Base-by-base conservation (phyloP, 2,113 vertebrate genomes). In the Malurus alboscapulatus region DNA sequence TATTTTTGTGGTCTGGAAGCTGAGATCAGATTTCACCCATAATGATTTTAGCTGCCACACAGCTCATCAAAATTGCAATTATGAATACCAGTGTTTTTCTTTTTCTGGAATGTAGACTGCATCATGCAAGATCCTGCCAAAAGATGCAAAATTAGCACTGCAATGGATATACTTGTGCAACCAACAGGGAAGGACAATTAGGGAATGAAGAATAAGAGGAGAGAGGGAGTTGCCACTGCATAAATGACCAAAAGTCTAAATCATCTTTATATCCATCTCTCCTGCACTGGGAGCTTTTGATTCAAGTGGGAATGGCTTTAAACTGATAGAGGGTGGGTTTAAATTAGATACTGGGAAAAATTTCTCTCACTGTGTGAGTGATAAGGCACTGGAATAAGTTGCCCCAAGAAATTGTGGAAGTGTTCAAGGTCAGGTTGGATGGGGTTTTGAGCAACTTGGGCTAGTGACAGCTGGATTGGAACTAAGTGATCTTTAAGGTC, bases 1-100 rank as follows among this genome's bases (percentile, higher is more conserved):
- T 94, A 94, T 95, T 97, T 93, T 58, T 94, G 94, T 94, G 91
- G 88, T 93, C 94, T 96, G 95, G 71, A 94, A 55, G 67, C 83
- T 72, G 55, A 94, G 76, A 84, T 96, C 90, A 57, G 82, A 92
- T 96, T 96, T 96, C 92, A 93, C 12, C 79, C 76, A 38, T 93
- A 91, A 94, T 95, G 87, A 96, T 93, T 94, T 96, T 92, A 92
- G 95, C 94, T 96, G 90, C 94, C 95, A 91, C 93, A 92, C 85
- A 94, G 92, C 79, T 91, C 87, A 91, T 94, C 92, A 96, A 95
- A 95, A 95, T 53, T 80, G 65, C 76, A 92, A 92, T 95, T 92
- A 90, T 94, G 95, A 96, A 96, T 88, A 89, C 83, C 72, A 88
- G 21, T 81, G 89, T 82, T 93, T 85, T 93, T 90, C 72, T 85